phyloP scores from a whole-genome alignment of 37 sponge, comb jelly and placozoan genomes.

The Halisarca cf. caerulea region DNA sequence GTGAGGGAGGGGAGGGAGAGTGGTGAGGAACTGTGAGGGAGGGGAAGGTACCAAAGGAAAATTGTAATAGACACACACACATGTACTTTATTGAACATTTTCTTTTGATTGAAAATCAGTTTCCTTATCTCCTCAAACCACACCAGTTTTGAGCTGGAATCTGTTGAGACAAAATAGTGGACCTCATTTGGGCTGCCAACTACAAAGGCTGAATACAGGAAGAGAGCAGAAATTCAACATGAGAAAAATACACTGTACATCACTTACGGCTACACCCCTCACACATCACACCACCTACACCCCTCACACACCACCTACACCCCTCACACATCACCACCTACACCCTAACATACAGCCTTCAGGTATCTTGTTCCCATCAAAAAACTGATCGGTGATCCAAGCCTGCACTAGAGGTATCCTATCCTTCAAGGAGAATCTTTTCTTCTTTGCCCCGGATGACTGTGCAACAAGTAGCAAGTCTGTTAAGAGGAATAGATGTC shows the following conservation, averaged over 20 bases:
- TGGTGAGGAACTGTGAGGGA: background rate
- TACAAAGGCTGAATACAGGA: conserved; percentile 51
- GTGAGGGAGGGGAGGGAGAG: background rate
- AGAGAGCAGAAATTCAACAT: background rate
- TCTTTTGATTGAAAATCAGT: conserved; percentile 66
- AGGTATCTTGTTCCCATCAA: background rate
- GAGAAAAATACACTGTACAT: background rate
- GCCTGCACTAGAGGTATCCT: conserved; percentile 65
- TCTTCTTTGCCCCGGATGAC: conserved; percentile 41
- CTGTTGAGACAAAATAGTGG: conserved; percentile 58
- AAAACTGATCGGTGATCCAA: conserved; percentile 76
- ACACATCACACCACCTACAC: too few species aligned
- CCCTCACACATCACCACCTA: too few species aligned
- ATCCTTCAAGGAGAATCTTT: conserved; percentile 72
- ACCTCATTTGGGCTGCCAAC: conserved; percentile 60
- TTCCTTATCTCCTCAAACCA: conserved; percentile 67
- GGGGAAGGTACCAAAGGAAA: background rate
- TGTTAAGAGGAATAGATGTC: conserved; percentile 72
- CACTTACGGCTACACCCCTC: too few species aligned
- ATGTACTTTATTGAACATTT: conserved; percentile 63
- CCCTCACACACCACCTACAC: too few species aligned
- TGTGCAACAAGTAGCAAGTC: conserved; percentile 79
- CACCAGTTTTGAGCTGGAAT: conserved; percentile 45
- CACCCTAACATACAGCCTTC: background rate
- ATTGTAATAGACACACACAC: background rate